Conservation (phyloP, 1,140 invertebrate species). For the Cyclargus thomasi region DNA sequence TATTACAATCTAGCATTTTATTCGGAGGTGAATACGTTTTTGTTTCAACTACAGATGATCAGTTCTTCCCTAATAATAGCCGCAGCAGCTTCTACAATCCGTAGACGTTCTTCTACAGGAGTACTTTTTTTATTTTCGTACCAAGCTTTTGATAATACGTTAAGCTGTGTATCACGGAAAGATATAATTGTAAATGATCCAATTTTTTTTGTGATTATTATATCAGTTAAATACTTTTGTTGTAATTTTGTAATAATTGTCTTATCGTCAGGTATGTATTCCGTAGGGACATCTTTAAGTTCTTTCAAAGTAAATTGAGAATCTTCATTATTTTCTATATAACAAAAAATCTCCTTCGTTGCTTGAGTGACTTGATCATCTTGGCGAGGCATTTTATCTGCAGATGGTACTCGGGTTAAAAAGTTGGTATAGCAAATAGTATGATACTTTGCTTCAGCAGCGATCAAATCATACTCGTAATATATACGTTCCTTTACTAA, state of each 20-base stretch:
- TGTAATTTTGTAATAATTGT: slow-evolving; percentile 48
- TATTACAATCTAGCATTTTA: slow-evolving; percentile 37
- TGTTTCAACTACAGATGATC: slow-evolving; percentile 38
- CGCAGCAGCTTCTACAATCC: slow-evolving; percentile 46
- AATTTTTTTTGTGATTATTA: slow-evolving; percentile 46
- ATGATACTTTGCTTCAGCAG: slow-evolving; percentile 49
- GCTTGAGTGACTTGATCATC: slow-evolving; percentile 43
- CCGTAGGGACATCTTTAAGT: slow-evolving; percentile 44
- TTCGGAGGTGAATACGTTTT: slow-evolving; percentile 42
- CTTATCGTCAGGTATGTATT: slow-evolving; percentile 47
- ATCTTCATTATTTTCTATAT: slow-evolving; percentile 50
- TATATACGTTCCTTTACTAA: slow-evolving; percentile 42
- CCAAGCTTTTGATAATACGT: slow-evolving; percentile 27
- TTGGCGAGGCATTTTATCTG: slow-evolving; percentile 35
- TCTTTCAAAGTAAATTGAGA: slow-evolving; percentile 35
- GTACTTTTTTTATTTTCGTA: slow-evolving; percentile 25
- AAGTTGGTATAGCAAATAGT: slow-evolving; percentile 46
- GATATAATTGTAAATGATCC: slow-evolving; percentile 38
- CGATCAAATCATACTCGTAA: slow-evolving; percentile 46
- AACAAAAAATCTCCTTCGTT: slow-evolving; percentile 47
- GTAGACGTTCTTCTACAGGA: slow-evolving; percentile 31
- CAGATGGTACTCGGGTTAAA: slow-evolving; percentile 38
- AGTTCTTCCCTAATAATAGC: slow-evolving; percentile 55
- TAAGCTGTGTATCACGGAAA: slow-evolving; percentile 32
- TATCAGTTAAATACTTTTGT: slow-evolving; percentile 46